Evolutionary conservation across 2,113 vertebrate genomes (phyloP).

Genomic region (Jaculus jaculus): DNA sequence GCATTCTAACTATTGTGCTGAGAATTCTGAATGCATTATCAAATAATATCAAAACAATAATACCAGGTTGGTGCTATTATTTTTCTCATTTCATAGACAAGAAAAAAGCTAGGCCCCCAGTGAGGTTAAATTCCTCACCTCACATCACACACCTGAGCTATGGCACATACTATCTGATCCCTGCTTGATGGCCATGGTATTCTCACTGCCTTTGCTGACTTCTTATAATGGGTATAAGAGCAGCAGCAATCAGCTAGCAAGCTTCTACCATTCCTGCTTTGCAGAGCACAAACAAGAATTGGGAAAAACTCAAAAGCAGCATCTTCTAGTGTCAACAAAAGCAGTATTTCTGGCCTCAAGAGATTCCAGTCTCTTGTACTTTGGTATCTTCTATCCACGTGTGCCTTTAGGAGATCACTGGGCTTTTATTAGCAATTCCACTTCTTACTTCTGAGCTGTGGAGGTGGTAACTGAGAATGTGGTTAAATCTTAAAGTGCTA

Average conservation of each 20-base stretch:
- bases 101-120: neutral
- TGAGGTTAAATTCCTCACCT: slow-evolving; percentile 1
- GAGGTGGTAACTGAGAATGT: neutral
- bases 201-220: neutral
- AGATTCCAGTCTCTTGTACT: neutral
- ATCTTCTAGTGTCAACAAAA: neutral
- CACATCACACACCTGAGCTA: neutral
- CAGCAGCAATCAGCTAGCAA: neutral
- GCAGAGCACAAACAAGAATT: neutral
- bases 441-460: neutral
- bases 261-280: neutral
- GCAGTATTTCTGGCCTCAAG: neutral
- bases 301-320: neutral
- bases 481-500: neutral
- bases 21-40: neutral
- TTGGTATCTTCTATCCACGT: neutral
- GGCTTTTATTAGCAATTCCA: neutral
- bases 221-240: neutral
- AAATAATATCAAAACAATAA: neutral
- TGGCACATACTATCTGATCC: neutral
- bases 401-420: neutral
- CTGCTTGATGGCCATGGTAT: neutral
- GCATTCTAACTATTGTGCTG: neutral
- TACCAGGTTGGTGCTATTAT: neutral
- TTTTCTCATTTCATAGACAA: slow-evolving; percentile 15